Base-by-base conservation (phyloP, 2,797 vertebrate species). In the Enteromius trimaculatus region DNA sequence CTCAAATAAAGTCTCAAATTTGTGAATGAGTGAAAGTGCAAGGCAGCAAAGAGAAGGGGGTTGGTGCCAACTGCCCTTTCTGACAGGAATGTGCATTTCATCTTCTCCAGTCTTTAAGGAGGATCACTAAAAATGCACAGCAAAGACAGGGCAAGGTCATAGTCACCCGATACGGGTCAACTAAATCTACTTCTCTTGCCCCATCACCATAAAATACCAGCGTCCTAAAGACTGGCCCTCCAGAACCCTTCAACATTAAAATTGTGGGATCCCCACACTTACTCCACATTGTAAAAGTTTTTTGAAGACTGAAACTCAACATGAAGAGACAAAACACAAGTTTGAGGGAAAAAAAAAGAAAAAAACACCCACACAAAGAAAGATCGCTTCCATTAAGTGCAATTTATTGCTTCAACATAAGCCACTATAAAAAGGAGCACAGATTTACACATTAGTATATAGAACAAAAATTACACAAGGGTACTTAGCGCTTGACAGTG, bases 1-100 rank as follows among this genome's bases (percentile, higher is more conserved):
- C 10, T 44, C 10, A 44, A 44, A 44, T 11, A n/a, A n/a, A n/a
- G n/a, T n/a, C n/a, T 44, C 3, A 10, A 80, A 77, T 65, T 62
- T 60, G 23, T 47, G 68, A 4, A n/a, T 17, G 37, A 39, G 16
- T 68, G 29, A 58, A 42, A 21, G 10, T 13, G 44, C 1, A 7
- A 42, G 39, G 21, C 1, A 4, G 39, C 31, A 13, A 16, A 60
- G 29, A 8, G 19, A 6, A 66, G 60, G 42, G 17, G 9, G 26
- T n/a, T n/a, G n/a, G n/a, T n/a, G 66, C 82, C 72, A 49, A 68
- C 86, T 76, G 62, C 51, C 77, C 34, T 70, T 80, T 74, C 75
- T 75, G 81, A 80, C 82, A 62, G 80, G 85, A 85, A 85, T 85
- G 68, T 7, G 47, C 83, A 82, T 85, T 82, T 81, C 76, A 85